phyloP scores from a whole-genome alignment of 2,113 vertebrate species.

The Toxotes chatareus region DNA sequence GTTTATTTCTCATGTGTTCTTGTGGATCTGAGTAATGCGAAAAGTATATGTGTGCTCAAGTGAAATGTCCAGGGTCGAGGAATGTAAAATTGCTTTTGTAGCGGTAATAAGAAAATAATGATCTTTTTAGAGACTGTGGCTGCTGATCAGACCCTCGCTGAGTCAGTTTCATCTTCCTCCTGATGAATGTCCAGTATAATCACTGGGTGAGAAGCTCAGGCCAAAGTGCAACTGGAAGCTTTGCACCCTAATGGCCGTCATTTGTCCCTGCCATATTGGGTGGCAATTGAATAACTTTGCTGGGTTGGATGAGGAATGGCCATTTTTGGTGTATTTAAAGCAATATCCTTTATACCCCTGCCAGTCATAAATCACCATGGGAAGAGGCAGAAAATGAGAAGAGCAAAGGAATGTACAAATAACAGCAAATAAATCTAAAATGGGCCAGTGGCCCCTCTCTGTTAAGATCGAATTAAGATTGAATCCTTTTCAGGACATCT shows the following conservation, averaged over 20 bases:
- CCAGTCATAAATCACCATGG: slow-evolving; percentile 66
- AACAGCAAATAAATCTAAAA: background rate
- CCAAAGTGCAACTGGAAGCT: slow-evolving; percentile 71
- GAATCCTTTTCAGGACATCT: background rate
- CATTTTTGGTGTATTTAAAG: slow-evolving; percentile 60
- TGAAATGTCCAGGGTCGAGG: slow-evolving; percentile 22
- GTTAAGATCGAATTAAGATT: slow-evolving; percentile 25
- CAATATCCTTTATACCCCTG: slow-evolving; percentile 32
- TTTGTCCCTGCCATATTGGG: slow-evolving; percentile 81
- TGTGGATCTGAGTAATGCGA: background rate
- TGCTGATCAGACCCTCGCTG: slow-evolving; percentile 31
- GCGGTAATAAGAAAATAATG: slow-evolving; percentile 57
- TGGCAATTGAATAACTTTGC: slow-evolving; percentile 69
- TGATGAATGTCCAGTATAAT: slow-evolving; percentile 64
- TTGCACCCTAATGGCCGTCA: slow-evolving; percentile 76
- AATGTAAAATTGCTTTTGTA: background rate
- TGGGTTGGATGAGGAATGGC: slow-evolving; percentile 39
- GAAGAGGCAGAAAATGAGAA: slow-evolving; percentile 39
- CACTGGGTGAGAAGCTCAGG: slow-evolving; percentile 59
- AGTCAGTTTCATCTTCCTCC: slow-evolving; percentile 42
- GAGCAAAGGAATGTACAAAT: slow-evolving; percentile 35
- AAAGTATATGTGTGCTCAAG: background rate
- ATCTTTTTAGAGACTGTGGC: slow-evolving; percentile 44
- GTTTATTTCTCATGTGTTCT: background rate
- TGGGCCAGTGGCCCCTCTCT: slow-evolving; percentile 1